Percentiles rank a stretch among this genome's conserved stretches.
Conservation (phyloP, 1,140 invertebrate genomes). For the Achroia grisella region DNA sequence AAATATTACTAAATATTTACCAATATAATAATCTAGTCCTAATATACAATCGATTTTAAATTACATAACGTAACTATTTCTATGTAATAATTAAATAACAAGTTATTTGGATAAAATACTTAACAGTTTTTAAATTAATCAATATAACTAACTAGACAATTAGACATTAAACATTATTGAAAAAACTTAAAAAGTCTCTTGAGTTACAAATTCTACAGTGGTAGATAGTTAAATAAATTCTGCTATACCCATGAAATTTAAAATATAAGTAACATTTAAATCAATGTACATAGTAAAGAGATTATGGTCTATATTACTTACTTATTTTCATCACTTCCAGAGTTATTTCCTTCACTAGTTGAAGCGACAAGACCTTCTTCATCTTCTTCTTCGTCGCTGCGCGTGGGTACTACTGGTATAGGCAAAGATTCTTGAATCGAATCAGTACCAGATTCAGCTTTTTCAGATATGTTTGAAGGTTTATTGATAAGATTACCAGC, state of each 20-base stretch:
- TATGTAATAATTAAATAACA: too few species aligned
- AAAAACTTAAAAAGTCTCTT: too few species aligned
- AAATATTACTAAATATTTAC: constrained; percentile 3
- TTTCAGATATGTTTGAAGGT: constrained; percentile 82
- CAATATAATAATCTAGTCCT: not conserved
- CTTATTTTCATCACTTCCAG: constrained; percentile 86
- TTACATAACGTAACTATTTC: too few species aligned
- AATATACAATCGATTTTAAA: too few species aligned
- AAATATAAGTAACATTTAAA: too few species aligned
- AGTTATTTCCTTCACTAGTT: constrained; percentile 85
- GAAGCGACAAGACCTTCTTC: constrained; percentile 83
- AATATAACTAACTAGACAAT: too few species aligned
- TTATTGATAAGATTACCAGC: constrained; percentile 70
- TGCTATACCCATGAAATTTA: too few species aligned
- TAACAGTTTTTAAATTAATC: too few species aligned
- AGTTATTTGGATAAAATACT: too few species aligned
- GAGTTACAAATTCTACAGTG: too few species aligned
- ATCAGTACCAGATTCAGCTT: constrained; percentile 75
- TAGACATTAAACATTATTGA: too few species aligned
- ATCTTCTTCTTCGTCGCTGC: constrained; percentile 77
- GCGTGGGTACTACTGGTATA: constrained; percentile 54
- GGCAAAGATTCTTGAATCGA: constrained; percentile 25
- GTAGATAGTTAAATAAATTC: too few species aligned
- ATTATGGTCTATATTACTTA: constrained; percentile 42
- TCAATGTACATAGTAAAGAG: not conserved